A percentile compares a stretch with the other conserved stretches of the same genome.
These are phyloP conservation scores for Petrocephalus sullivani DNA, from an alignment of 2,797 vertebrate genomes.

Conservation along the genomic window DNA sequence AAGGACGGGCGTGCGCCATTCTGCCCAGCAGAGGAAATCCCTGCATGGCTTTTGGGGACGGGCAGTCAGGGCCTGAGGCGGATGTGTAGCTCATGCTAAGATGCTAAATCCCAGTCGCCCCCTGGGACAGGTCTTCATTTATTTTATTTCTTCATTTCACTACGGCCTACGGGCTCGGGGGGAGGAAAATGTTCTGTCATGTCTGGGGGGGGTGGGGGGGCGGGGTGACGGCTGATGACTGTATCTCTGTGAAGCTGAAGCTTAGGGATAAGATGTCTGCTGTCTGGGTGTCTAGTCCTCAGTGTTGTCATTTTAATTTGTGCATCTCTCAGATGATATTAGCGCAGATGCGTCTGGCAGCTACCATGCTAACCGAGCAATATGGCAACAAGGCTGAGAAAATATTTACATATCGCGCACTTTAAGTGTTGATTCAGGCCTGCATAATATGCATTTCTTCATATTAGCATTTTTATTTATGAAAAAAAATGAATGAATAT, in stretches of 20 bases:
- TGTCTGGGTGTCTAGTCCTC: background rate
- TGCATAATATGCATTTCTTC: background rate
- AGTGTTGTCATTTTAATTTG: background rate
- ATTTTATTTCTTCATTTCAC: slow-evolving; percentile 12
- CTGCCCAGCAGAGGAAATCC: background rate
- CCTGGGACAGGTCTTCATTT: background rate
- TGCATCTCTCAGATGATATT: background rate
- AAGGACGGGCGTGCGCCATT: background rate
- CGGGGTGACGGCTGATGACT: background rate
- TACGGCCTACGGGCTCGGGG: background rate
- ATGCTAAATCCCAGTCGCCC: background rate
- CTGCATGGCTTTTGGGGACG: background rate
- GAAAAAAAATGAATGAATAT: background rate
- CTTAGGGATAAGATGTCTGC: background rate
- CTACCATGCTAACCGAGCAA: background rate
- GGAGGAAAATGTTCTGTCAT: background rate
- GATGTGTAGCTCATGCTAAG: slow-evolving; percentile 11
- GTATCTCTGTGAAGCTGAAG: background rate
- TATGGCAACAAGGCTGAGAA: background rate
- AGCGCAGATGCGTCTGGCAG: background rate
- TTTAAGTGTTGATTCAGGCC: background rate
- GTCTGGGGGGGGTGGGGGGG: background rate
- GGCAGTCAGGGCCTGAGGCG: background rate
- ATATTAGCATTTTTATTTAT: background rate
- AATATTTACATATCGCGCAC: background rate